Evolutionary conservation across 1,140 invertebrate species (phyloP).

Genomic region (Scaptomyza montana): DNA sequence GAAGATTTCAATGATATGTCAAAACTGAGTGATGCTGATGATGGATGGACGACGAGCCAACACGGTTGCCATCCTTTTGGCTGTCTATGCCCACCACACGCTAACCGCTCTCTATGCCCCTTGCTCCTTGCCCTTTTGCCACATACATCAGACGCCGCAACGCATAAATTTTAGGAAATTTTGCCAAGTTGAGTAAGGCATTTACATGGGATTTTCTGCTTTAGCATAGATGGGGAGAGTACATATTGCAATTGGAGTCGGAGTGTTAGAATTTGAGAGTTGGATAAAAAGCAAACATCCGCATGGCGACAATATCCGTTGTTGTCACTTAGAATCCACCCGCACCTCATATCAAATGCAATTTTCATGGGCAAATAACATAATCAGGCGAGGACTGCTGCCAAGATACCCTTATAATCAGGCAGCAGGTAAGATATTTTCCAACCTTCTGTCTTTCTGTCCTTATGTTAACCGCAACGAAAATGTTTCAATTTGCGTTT

Average conservation of each 20-base stretch:
- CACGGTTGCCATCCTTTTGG: conserved; percentile 51
- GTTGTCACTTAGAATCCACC: conserved; percentile 45
- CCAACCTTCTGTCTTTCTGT: neutral
- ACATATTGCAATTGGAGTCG: neutral
- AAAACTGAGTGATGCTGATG: conserved; percentile 79
- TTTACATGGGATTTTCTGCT: conserved; percentile 70
- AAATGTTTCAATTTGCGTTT: conserved; percentile 68
- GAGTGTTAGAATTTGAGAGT: conserved; percentile 17
- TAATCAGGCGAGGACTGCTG: conserved; percentile 52
- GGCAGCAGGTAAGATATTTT: conserved; percentile 43
- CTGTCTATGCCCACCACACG: neutral
- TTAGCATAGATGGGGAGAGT: conserved; percentile 2
- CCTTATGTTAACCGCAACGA: conserved; percentile 37
- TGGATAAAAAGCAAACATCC: conserved; percentile 52
- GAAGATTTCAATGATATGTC: conserved; percentile 81
- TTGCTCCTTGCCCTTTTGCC: conserved; percentile 23
- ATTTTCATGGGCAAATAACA: conserved; percentile 78
- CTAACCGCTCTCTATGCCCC: neutral
- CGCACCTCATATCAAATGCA: conserved; percentile 68
- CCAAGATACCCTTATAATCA: conserved; percentile 15
- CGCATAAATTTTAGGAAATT: conserved; percentile 77
- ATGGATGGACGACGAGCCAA: conserved; percentile 63
- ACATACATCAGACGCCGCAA: conserved; percentile 65
- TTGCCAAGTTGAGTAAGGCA: conserved; percentile 64
- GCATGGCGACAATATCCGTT: conserved; percentile 71